These are phyloP conservation scores for Dreissena rostriformis DNA, from an alignment of 1,140 invertebrate genomes.

Conservation along the genomic window DNA sequence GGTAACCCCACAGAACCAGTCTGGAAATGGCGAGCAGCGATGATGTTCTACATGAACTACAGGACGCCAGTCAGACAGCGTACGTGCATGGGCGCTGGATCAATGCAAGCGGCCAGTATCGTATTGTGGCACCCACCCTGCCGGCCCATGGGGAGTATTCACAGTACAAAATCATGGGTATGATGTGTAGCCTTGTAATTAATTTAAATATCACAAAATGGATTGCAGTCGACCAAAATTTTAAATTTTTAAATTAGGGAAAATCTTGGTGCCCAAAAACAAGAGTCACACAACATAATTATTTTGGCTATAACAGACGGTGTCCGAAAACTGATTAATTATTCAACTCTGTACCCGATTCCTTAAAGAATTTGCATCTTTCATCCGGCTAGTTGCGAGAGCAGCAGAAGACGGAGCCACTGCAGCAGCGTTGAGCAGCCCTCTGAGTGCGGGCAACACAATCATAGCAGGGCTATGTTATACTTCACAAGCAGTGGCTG, in stretches of 20 bases:
- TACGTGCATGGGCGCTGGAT: constrained; percentile 53
- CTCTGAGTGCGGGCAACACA: constrained; percentile 87
- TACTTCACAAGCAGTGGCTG: constrained; percentile 90
- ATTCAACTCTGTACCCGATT: no score
- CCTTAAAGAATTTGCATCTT: no score
- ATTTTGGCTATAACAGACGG: no score
- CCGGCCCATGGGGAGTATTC: constrained; percentile 55
- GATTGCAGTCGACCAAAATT: no score
- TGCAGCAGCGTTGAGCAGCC: constrained; percentile 73
- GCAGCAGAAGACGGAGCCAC: constrained; percentile 84
- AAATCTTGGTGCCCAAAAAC: no score
- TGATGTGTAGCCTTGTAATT: no score
- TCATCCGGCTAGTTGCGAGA: constrained; percentile 85
- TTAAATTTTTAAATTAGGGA: no score
- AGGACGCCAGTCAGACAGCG: constrained; percentile 51
- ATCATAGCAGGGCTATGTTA: constrained; percentile 91
- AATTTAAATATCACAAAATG: no score
- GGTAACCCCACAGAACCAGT: constrained; percentile 29
- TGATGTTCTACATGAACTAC: constrained; percentile 26
- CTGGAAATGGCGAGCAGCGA: constrained; percentile 39
- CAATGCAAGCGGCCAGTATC: constrained; percentile 41
- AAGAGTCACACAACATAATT: no score
- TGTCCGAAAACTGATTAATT: no score
- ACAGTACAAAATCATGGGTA: constrained; percentile 55
- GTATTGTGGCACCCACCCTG: constrained; percentile 40